These are phyloP conservation scores for Drosophila navojoa DNA, from an alignment of 1,140 invertebrate genomes.

Conservation along the genomic window DNA sequence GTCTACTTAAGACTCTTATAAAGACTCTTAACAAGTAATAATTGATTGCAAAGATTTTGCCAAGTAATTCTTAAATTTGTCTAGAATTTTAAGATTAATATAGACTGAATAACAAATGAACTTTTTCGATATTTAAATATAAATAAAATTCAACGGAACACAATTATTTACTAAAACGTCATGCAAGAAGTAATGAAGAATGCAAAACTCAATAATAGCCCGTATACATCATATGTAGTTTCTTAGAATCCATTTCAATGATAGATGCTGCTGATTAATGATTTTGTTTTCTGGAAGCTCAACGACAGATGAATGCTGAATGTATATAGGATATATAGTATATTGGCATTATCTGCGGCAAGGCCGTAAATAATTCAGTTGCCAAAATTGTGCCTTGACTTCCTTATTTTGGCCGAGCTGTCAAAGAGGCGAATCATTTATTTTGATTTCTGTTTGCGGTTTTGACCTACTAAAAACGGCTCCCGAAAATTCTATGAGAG, in stretches of 20 bases:
- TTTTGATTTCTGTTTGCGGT: slow-evolving; percentile 44
- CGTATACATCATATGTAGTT: background rate
- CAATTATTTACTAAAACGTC: too few relatives aligned
- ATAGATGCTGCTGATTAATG: background rate
- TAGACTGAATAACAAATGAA: too few relatives aligned
- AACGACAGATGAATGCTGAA: slow-evolving; percentile 43
- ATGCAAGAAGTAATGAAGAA: background rate
- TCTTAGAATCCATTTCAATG: background rate
- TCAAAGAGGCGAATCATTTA: slow-evolving; percentile 23
- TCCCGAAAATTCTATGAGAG: slow-evolving; percentile 34
- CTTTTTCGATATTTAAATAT: too few relatives aligned
- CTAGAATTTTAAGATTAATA: too few relatives aligned
- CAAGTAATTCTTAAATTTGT: too few relatives aligned
- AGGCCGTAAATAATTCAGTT: slow-evolving; percentile 61
- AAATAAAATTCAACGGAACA: too few relatives aligned
- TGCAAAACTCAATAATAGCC: background rate
- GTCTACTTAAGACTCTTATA: too few relatives aligned
- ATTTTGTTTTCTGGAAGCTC: slow-evolving; percentile 1
- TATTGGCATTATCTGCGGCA: slow-evolving; percentile 38
- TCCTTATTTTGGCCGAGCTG: slow-evolving; percentile 24
- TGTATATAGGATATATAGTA: slow-evolving; percentile 36
- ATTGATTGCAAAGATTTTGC: too few relatives aligned
- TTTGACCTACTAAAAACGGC: slow-evolving; percentile 61
- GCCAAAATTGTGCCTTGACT: slow-evolving; percentile 53
- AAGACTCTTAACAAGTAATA: too few relatives aligned